Evolutionary conservation across 1,140 invertebrate genomes (phyloP).

Genomic region (Euschistus heros): DNA sequence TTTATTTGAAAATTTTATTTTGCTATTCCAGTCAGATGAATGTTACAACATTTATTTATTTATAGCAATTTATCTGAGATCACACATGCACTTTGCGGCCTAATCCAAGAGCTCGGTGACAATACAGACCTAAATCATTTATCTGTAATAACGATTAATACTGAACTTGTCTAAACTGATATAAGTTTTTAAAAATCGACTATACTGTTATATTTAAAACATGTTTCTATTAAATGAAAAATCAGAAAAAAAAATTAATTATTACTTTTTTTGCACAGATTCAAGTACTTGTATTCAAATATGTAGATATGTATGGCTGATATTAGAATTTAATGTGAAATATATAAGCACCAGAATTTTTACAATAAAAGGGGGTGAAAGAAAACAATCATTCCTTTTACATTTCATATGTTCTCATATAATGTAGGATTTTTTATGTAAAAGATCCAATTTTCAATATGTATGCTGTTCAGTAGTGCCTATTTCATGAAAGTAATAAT

Average conservation of each 20-base stretch:
- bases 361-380: conserved; percentile 2
- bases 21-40: background rate
- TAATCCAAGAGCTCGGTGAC: conserved; percentile 23
- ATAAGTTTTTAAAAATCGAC: background rate
- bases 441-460: background rate
- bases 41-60: background rate
- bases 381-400: background rate
- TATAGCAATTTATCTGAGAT: background rate
- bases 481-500: conserved; percentile 6
- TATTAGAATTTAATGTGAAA: background rate
- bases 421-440: background rate
- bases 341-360: conserved; percentile 4
- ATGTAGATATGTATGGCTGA: conserved; percentile 7
- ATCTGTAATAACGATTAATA: background rate
- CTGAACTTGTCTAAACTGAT: background rate
- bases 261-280: conserved; percentile 3
- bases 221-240: background rate
- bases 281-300: conserved; percentile 1
- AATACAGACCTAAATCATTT: conserved; percentile 19
- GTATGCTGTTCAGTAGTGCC: conserved; percentile 21
- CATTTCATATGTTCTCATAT: background rate
- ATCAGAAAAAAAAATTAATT: background rate
- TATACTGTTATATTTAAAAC: background rate
- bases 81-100: conserved; percentile 16
- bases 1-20: background rate